Evolutionary conservation across 2,888 invertebrate species (phyloP), one percentile per base, ranked within the genome.

Genomic region (Drepana falcataria): DNA sequence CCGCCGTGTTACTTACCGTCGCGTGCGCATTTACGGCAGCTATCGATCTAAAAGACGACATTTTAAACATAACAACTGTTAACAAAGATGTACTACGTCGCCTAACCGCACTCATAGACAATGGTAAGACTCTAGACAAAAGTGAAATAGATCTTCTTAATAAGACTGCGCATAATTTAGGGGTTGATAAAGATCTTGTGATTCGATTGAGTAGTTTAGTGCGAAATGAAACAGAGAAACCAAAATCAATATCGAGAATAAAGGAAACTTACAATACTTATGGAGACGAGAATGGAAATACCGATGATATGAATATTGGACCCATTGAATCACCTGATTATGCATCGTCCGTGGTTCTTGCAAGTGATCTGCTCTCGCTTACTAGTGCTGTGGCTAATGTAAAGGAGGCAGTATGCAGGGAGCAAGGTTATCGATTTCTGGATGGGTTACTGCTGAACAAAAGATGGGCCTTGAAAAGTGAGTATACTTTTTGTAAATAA

Each of bases 401-500:
- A 47, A 76, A 87, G 59, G 89, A 91, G 54, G 76, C 77, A 41
- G 65, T 76, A 1, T 93, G 93, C 72, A 82, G 90, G 55, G 85
- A 89, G 48, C 92, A 93, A 55, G 92, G 90, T 0, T 83, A 85
- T 59, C 77, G 80, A 54, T 88, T 92, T 48, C 67, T 93, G 59
- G 84, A 91, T 66, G 91, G 91, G 55, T 73, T 93, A 56, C 77
- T 89, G 7, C 71, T 78, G 69, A 91, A 91, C 64, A 91, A 91
- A 66, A 79, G 88, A 78, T 93, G 92, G 92, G 92, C 93, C n/a
- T 73, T 92, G 63, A 87, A 92, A 73, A 92, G 92, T 93, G 68
- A 92, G 92, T 92, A 64, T 21, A 21, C 21, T 21, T 21, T 21
- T 21, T 21, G 21, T 21, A 21, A 21, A 21, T 21, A 21, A 2